Base-by-base conservation (phyloP, 2,113 vertebrate genomes). In the Labeo rohita region DNA sequence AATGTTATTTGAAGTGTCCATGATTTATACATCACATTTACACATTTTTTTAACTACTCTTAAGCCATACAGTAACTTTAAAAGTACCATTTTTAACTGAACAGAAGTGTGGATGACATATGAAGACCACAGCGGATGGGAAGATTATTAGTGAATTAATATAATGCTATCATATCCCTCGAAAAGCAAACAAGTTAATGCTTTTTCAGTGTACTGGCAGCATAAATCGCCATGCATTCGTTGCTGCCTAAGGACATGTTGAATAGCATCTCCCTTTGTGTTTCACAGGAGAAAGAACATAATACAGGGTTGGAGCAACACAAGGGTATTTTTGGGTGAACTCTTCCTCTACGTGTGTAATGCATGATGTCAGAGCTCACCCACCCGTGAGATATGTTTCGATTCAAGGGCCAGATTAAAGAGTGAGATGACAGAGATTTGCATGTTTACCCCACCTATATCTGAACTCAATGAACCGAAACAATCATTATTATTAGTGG, bases 311-410 rank as follows among this genome's bases (percentile, higher is more conserved):
- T 49, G 72, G 72, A 49, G 43, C 72, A 74, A 1, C 43, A 23
- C 2, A 21, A 47, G 72, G 8, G 18, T 74, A 74, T 74, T 74
- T 73, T 74, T 74, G 72, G 45, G 72, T 23, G 9, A 13, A 23
- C 43, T 74, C 72, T 47, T 74, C 72, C 5, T 74, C 43, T 47
- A 21, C 3, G 11, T 74, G n/a, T 74, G 45, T 74, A 74, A 23
- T 13, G 21, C 45, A 74, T 49, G 72, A 74, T 49, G 72, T 74
- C 72, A 74, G 21, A 23, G 72, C 45, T 7, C 72, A 74, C 21
- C 45, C 45, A 74, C 72, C 72, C 72, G 21, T 49, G 72, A 74
- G 72, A 74, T 23, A 49, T 23, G 76, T 78, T 78, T 59, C 59
- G 50, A n/a, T 78, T 56, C 34, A 39, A 78, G 28, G 47, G 52